Percentiles rank a stretch among this genome's conserved stretches.
phyloP scores from a whole-genome alignment of 2,888 invertebrate species.

The Ectemnius continuus region DNA sequence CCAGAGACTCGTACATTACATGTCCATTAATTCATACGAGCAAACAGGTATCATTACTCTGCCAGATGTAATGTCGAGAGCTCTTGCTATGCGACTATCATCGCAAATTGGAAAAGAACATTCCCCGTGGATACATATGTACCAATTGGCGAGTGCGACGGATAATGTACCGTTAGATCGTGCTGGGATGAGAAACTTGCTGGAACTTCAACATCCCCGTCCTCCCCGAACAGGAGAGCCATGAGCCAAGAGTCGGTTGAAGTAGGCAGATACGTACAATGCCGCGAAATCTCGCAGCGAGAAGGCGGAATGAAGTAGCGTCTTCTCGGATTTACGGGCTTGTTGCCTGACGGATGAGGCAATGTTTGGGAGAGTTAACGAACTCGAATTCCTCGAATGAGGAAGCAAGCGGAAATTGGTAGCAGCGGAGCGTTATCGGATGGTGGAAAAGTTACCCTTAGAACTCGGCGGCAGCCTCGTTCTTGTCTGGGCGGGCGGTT shows the following conservation, averaged over 20 bases:
- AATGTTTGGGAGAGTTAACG: slow-evolving; percentile 8
- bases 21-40: too few relatives aligned
- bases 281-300: neutral
- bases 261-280: too few relatives aligned
- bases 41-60: too few relatives aligned
- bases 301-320: neutral
- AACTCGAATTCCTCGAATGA: neutral
- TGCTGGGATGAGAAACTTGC: too few relatives aligned
- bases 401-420: slow-evolving; percentile 42
- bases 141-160: neutral
- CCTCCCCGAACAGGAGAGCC: too few relatives aligned
- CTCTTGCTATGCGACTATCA: too few relatives aligned
- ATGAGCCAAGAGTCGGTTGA: too few relatives aligned
- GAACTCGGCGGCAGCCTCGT: slow-evolving; percentile 22
- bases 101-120: too few relatives aligned
- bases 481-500: neutral
- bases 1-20: too few relatives aligned
- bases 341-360: slow-evolving; percentile 8
- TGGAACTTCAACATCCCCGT: too few relatives aligned
- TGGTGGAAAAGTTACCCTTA: slow-evolving; percentile 36
- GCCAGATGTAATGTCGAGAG: too few relatives aligned
- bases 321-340: slow-evolving; percentile 2
- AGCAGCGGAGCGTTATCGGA: slow-evolving; percentile 27
- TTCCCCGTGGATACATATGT: too few relatives aligned
- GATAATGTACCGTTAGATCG: neutral